These are phyloP conservation scores for Lasioglossum lativentre DNA, from an alignment of 2,888 invertebrate species.

Conservation along the genomic window DNA sequence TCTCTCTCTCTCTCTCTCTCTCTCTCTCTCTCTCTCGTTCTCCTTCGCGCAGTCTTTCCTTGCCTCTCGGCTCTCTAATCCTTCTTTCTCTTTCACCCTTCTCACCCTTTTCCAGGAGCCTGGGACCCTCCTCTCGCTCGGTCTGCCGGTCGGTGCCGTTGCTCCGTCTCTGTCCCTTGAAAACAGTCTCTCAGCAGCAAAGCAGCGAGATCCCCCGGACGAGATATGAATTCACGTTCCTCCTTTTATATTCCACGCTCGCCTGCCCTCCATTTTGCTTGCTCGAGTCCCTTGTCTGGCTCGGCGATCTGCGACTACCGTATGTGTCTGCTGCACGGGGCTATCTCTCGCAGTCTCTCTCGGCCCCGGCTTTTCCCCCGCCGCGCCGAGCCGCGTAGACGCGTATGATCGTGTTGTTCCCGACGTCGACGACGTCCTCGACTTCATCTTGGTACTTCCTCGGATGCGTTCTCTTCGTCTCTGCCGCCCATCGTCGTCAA, in stretches of 20 bases:
- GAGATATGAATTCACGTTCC: constrained; percentile 84
- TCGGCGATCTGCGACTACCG: constrained; percentile 84
- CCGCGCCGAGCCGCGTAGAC: neutral
- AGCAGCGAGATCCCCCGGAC: constrained; percentile 83
- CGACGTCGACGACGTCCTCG: constrained; percentile 61
- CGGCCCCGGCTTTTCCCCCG: too few relatives aligned
- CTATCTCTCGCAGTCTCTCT: constrained; percentile 74
- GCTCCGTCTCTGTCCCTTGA: constrained; percentile 74
- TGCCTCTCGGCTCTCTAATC: constrained; percentile 47
- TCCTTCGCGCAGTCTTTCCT: constrained; percentile 55
- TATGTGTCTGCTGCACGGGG: constrained; percentile 79
- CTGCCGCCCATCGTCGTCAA: constrained; percentile 51
- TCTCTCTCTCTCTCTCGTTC: constrained; percentile 51
- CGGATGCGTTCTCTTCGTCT: constrained; percentile 53
- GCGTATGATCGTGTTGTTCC: constrained; percentile 73
- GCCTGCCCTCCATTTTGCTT: constrained; percentile 84
- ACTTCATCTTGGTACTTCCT: constrained; percentile 46
- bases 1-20: constrained; percentile 49
- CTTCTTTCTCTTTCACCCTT: constrained; percentile 52
- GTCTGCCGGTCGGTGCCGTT: constrained; percentile 26
- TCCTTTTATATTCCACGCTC: constrained; percentile 84
- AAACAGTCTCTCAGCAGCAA: constrained; percentile 83
- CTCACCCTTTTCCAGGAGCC: constrained; percentile 7
- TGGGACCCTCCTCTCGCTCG: neutral
- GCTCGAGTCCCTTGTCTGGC: constrained; percentile 83